These are phyloP conservation scores for Magallana angulata DNA, from an alignment of 1,140 invertebrate species.

Conservation along the genomic window DNA sequence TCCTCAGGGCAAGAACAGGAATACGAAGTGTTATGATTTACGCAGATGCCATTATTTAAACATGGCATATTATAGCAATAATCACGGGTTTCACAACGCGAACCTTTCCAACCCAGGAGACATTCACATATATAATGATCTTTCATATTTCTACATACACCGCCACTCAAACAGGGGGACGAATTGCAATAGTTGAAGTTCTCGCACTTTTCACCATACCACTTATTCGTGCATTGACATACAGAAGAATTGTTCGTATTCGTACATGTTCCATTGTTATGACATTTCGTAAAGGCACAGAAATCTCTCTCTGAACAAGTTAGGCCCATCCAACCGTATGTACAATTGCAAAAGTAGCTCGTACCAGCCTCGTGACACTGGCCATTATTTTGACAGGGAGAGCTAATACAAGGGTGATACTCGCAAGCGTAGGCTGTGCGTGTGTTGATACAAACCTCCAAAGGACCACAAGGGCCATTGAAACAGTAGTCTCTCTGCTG, in stretches of 20 bases:
- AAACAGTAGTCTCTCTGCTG: constrained; percentile 26
- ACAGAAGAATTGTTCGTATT: constrained; percentile 62
- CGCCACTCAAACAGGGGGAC: constrained; percentile 90
- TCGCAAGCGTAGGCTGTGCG: neutral
- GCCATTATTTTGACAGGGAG: constrained; percentile 43
- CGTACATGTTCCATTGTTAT: constrained; percentile 65
- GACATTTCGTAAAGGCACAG: constrained; percentile 58
- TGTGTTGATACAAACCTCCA: constrained; percentile 13
- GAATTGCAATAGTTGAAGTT: constrained; percentile 69
- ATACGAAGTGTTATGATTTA: neutral
- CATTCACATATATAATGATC: constrained; percentile 83
- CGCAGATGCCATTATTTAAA: neutral
- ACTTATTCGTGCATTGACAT: constrained; percentile 69
- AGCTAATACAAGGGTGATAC: constrained; percentile 45
- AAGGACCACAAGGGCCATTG: constrained; percentile 17
- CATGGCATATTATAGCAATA: constrained; percentile 16
- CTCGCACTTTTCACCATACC: constrained; percentile 74
- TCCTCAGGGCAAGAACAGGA: neutral
- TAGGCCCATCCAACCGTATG: constrained; percentile 24
- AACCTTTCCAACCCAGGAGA: constrained; percentile 95
- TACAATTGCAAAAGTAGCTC: constrained; percentile 2
- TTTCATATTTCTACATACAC: constrained; percentile 86
- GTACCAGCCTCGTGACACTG: constrained; percentile 35
- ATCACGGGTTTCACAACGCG: constrained; percentile 92
- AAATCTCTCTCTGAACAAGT: constrained; percentile 54